These are phyloP conservation scores for Menidia beryllina DNA, from an alignment of 2,113 vertebrate genomes.

Conservation along the genomic window DNA sequence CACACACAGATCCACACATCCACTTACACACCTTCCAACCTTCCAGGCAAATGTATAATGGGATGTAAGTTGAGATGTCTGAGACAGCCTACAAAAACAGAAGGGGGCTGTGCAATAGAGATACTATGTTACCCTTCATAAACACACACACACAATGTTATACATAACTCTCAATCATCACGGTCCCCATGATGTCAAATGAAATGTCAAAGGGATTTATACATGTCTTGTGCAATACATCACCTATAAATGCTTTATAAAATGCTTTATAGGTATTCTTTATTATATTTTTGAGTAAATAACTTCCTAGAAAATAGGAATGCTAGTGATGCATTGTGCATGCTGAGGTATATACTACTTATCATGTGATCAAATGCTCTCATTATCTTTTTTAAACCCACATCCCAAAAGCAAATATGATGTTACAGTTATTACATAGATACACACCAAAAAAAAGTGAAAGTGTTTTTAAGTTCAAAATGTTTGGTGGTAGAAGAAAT, in stretches of 20 bases:
- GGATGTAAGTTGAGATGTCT: slow-evolving; percentile 70
- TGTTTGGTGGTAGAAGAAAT: too few relatives aligned
- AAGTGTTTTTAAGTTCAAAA: too few relatives aligned
- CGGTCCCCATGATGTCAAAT: not conserved
- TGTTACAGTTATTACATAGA: not conserved
- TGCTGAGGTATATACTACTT: too few relatives aligned
- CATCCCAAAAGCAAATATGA: too few relatives aligned
- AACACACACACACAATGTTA: slow-evolving; percentile 12
- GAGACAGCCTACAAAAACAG: slow-evolving; percentile 64
- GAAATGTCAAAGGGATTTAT: not conserved
- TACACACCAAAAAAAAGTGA: too few relatives aligned
- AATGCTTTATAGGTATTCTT: not conserved
- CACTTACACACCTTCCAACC: slow-evolving; percentile 36
- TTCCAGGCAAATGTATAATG: slow-evolving; percentile 67
- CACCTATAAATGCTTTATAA: not conserved
- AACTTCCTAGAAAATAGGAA: not conserved
- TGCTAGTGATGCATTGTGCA: too few relatives aligned
- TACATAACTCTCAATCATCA: too few relatives aligned
- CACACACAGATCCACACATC: slow-evolving; percentile 36
- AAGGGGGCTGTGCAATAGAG: slow-evolving; percentile 25
- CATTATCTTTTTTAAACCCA: too few relatives aligned
- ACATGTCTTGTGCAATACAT: not conserved
- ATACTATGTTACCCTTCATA: slow-evolving; percentile 34
- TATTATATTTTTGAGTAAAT: not conserved
- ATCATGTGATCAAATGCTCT: too few relatives aligned